These are phyloP conservation scores for Cyprinus carpio DNA, from an alignment of 2,113 vertebrate species.

Conservation along the genomic window DNA sequence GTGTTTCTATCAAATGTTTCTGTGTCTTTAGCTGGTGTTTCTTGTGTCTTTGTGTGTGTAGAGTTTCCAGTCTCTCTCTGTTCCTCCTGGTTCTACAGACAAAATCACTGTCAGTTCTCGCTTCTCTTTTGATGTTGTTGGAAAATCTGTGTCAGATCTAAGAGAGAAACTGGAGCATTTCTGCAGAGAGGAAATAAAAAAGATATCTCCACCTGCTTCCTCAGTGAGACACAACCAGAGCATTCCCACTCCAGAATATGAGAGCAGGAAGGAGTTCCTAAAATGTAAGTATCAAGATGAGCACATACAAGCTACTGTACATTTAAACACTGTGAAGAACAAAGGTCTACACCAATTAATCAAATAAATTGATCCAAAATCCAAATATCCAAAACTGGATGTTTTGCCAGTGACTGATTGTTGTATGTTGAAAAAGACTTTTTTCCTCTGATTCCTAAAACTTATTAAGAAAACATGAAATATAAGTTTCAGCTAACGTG, in stretches of 20 bases:
- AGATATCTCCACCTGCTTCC: not conserved
- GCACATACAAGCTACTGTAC: too few species aligned
- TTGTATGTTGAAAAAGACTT: too few species aligned
- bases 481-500: not conserved
- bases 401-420: too few species aligned
- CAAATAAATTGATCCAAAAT: too few species aligned
- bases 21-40: not conserved
- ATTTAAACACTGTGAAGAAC: not conserved
- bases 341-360: too few species aligned
- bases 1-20: too few species aligned
- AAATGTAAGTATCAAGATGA: not conserved
- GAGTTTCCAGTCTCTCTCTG: not conserved
- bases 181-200: not conserved
- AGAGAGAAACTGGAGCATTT: not conserved
- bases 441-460: too few species aligned
- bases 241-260: not conserved
- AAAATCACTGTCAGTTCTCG: not conserved
- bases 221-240: not conserved
- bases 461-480: not conserved
- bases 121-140: not conserved
- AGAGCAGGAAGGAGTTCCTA: not conserved
- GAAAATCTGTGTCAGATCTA: not conserved
- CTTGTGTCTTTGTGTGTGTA: not conserved
- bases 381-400: too few species aligned
- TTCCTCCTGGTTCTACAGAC: not conserved